Percentiles rank a stretch among this genome's conserved stretches.
Evolutionary conservation across 37 sponge, comb jelly and placozoan species (phyloP).

Genomic region (Beroe forskalii): DNA sequence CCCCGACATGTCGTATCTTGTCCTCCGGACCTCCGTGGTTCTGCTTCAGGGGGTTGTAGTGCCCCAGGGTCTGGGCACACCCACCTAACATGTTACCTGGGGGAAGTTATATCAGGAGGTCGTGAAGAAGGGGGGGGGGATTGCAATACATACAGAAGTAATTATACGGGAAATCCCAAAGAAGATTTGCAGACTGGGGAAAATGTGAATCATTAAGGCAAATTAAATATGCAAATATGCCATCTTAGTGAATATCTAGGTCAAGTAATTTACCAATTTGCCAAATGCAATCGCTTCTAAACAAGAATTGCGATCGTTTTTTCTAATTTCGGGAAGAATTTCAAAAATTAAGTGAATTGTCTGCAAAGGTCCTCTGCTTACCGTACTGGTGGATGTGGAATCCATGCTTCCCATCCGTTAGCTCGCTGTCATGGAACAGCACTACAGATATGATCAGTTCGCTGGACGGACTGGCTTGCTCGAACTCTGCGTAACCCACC

Average conservation of each 20-base stretch:
- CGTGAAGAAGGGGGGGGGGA: too few species aligned
- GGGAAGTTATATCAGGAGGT: too few species aligned
- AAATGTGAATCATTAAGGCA: too few species aligned
- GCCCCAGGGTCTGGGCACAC: slow-evolving; percentile 29
- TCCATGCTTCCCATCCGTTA: slow-evolving; percentile 7
- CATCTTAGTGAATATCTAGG: too few species aligned
- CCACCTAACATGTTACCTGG: slow-evolving; percentile 42
- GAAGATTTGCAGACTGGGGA: too few species aligned
- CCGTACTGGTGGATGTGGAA: slow-evolving; percentile 50
- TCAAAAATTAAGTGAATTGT: too few species aligned
- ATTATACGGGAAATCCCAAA: neutral
- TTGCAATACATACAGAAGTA: neutral
- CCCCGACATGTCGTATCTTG: neutral
- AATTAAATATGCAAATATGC: too few species aligned
- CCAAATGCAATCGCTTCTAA: too few species aligned
- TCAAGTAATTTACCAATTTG: too few species aligned
- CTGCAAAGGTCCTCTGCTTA: neutral
- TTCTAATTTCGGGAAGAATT: too few species aligned
- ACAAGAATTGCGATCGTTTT: too few species aligned
- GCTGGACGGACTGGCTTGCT: neutral
- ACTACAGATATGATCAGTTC: neutral
- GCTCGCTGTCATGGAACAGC: neutral
- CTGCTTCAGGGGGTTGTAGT: slow-evolving; percentile 33
- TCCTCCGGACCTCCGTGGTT: slow-evolving; percentile 10
- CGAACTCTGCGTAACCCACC: neutral